Evolutionary conservation across 2,797 vertebrate genomes (phyloP).

Genomic region (Leptoclinus maculatus): DNA sequence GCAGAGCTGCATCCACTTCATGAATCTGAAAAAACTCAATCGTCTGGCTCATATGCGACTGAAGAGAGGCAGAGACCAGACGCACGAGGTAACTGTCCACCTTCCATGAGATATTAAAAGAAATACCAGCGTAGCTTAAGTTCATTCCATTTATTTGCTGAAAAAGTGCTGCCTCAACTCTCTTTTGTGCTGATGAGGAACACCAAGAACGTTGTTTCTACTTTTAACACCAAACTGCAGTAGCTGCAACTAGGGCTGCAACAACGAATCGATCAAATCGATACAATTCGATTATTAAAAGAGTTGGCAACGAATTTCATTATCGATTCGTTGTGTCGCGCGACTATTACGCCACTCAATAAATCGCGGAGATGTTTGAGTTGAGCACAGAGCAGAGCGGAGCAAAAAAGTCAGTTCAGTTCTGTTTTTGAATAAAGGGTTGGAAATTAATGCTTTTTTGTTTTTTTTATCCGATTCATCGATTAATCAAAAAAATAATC

Average conservation of each 20-base stretch:
- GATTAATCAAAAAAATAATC: too few relatives aligned
- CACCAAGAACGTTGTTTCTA: slow-evolving; percentile 30
- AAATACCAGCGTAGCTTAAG: not conserved
- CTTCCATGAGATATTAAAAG: not conserved
- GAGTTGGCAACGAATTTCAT: too few relatives aligned
- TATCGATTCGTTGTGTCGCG: too few relatives aligned
- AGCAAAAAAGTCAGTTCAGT: too few relatives aligned
- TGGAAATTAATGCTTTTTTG: too few relatives aligned
- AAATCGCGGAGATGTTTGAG: too few relatives aligned
- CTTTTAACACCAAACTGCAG: slow-evolving; percentile 26
- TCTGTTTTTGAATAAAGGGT: too few relatives aligned
- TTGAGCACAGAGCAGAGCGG: too few relatives aligned
- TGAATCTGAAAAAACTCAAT: slow-evolving; percentile 98
- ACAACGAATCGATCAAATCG: too few relatives aligned
- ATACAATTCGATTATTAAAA: too few relatives aligned
- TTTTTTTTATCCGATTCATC: too few relatives aligned
- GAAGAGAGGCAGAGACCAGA: slow-evolving; percentile 96
- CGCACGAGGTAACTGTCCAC: slow-evolving; percentile 89
- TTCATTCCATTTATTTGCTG: not conserved
- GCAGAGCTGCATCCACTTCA: slow-evolving; percentile 95
- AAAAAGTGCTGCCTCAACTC: slow-evolving; percentile 36
- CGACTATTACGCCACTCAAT: too few relatives aligned
- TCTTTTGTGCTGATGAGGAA: slow-evolving; percentile 42
- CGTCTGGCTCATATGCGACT: slow-evolving; percentile 96
- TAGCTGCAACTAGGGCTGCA: slow-evolving; percentile 20